phyloP scores from a whole-genome alignment of 37 sponge, comb jelly and placozoan genomes.

The Crambe crambe region DNA sequence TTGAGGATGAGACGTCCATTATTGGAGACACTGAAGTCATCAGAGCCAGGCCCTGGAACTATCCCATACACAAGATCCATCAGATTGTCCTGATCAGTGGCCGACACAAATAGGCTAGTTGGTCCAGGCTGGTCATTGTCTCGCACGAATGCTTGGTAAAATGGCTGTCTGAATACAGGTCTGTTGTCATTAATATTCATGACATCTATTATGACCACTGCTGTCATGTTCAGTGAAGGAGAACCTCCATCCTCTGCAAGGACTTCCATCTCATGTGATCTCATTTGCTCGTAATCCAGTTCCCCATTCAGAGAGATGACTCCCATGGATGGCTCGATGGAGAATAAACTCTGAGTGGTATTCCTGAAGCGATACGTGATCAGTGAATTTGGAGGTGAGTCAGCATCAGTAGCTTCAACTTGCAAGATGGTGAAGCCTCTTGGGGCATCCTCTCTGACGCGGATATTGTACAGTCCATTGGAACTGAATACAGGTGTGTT shows the following conservation, averaged over 20 bases:
- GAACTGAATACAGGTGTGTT: constrained; percentile 52
- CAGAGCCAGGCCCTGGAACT: not conserved
- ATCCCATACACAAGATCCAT: constrained; percentile 23
- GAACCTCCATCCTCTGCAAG: constrained; percentile 38
- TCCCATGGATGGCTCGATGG: constrained; percentile 37
- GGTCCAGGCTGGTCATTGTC: constrained; percentile 27
- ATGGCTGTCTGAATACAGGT: constrained; percentile 32
- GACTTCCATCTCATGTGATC: constrained; percentile 30
- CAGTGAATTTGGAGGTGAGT: constrained; percentile 55
- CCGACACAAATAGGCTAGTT: constrained; percentile 24
- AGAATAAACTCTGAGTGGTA: constrained; percentile 1
- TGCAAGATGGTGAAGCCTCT: constrained; percentile 17
- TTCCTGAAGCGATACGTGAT: constrained; percentile 45
- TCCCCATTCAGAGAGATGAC: constrained; percentile 6
- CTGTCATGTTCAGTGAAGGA: constrained; percentile 27
- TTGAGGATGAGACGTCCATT: constrained; percentile 30
- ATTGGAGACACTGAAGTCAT: constrained; percentile 30
- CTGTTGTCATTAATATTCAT: constrained; percentile 52
- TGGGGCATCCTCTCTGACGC: constrained; percentile 27
- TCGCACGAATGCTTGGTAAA: constrained; percentile 8
- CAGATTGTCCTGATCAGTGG: constrained; percentile 41
- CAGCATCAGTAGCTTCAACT: constrained; percentile 58
- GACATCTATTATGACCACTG: constrained; percentile 32
- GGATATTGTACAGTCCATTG: not conserved
- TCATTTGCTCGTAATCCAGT: constrained; percentile 44